These are phyloP conservation scores for Carcina quercana DNA, from an alignment of 2,888 invertebrate genomes.

Conservation along the genomic window DNA sequence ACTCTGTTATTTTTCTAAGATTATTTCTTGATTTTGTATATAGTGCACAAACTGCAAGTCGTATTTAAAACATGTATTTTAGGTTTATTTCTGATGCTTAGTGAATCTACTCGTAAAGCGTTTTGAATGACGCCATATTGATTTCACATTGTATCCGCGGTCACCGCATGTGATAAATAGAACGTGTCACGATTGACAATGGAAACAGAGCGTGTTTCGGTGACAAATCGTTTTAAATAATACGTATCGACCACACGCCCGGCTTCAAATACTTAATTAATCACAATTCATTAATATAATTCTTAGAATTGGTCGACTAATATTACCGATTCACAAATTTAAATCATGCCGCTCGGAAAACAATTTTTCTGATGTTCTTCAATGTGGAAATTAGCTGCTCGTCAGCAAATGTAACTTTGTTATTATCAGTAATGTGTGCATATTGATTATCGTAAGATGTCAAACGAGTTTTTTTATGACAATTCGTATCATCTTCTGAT, in stretches of 20 bases:
- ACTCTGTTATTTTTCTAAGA: too few species aligned
- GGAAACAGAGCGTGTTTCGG: slow-evolving; percentile 40
- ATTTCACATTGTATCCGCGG: too few species aligned
- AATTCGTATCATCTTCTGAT: too few species aligned
- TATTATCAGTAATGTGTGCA: neutral
- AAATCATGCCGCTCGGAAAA: slow-evolving; percentile 9
- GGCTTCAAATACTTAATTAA: slow-evolving; percentile 52
- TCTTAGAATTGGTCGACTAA: slow-evolving; percentile 43
- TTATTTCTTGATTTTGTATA: too few species aligned
- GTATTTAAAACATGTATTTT: too few species aligned
- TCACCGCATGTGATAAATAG: too few species aligned
- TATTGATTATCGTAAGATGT: slow-evolving; percentile 4
- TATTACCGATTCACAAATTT: slow-evolving; percentile 21
- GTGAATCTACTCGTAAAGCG: too few species aligned
- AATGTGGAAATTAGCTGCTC: neutral
- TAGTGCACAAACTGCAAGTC: too few species aligned
- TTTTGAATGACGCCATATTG: too few species aligned
- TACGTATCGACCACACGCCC: slow-evolving; percentile 48
- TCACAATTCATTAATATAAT: slow-evolving; percentile 45
- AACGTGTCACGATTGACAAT: too few species aligned
- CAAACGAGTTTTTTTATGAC: slow-evolving; percentile 5
- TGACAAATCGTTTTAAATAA: slow-evolving; percentile 64
- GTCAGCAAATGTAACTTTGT: slow-evolving; percentile 6
- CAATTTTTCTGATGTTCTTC: neutral
- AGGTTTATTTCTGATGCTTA: too few species aligned